A percentile compares a stretch with the other conserved stretches of the same genome.
Conservation (phyloP, 2,888 invertebrate species). For the Cephus rjabovi region DNA sequence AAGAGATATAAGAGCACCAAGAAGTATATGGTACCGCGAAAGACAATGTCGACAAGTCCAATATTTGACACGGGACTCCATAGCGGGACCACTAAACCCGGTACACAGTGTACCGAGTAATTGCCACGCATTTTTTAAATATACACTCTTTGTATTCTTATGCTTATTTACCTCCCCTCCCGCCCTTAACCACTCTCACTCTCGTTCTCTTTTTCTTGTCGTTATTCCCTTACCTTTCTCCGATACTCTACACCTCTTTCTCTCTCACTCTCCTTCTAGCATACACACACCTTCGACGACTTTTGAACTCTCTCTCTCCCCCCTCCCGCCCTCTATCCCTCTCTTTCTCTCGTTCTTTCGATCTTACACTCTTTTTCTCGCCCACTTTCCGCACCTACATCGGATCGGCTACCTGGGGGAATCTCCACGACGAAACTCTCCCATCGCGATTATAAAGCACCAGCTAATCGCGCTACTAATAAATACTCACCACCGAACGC, state of each 20-base stretch:
- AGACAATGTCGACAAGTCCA: slow-evolving; percentile 79
- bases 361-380: background rate
- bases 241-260: background rate
- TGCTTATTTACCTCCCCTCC: slow-evolving; percentile 10
- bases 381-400: slow-evolving; percentile 4
- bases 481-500: slow-evolving; percentile 20
- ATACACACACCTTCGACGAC: background rate
- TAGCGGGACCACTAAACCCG: slow-evolving; percentile 88
- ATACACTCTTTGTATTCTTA: background rate
- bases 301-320: background rate
- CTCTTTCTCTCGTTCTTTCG: background rate
- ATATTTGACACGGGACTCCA: slow-evolving; percentile 90
- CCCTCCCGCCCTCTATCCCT: background rate
- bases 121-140: slow-evolving; percentile 52
- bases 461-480: slow-evolving; percentile 38
- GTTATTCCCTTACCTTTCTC: slow-evolving; percentile 1
- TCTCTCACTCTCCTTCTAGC: slow-evolving; percentile 3
- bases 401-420: slow-evolving; percentile 47
- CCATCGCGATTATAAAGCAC: slow-evolving; percentile 48
- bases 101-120: slow-evolving; percentile 73
- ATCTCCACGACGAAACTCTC: slow-evolving; percentile 46
- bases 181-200: slow-evolving; percentile 2
- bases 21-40: slow-evolving; percentile 93
- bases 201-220: background rate
- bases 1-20: slow-evolving; percentile 91